Conservation (phyloP, 2,797 vertebrate species). For the Gallirallus australis region DNA sequence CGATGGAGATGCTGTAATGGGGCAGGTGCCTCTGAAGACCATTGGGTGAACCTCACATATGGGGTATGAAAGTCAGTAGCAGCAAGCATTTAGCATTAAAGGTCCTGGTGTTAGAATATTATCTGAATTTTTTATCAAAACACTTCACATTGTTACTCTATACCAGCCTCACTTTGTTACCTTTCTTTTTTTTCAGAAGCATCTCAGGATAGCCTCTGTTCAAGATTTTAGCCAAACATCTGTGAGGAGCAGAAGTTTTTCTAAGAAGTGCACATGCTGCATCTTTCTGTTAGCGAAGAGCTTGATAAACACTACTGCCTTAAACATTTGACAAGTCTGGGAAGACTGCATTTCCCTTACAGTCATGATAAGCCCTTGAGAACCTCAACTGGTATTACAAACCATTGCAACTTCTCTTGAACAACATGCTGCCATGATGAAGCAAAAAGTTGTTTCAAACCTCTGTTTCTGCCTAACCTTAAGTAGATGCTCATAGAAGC, state of each 20-base stretch:
- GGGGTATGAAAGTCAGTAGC: background rate
- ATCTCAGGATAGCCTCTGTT: background rate
- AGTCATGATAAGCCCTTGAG: background rate
- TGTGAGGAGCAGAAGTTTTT: background rate
- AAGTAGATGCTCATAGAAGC: constrained; percentile 54
- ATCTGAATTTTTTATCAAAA: background rate
- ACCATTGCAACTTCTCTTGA: constrained; percentile 53
- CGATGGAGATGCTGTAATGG: background rate
- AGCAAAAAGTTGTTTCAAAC: constrained; percentile 67
- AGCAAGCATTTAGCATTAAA: background rate
- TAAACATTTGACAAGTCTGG: background rate
- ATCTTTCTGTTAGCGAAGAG: background rate
- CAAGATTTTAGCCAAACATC: background rate
- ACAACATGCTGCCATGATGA: constrained; percentile 44
- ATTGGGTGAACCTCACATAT: background rate
- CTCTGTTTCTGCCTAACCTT: constrained; percentile 41
- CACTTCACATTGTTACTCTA: background rate
- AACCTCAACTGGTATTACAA: constrained; percentile 1
- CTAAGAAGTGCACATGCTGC: background rate
- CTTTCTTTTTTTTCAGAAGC: too few species aligned
- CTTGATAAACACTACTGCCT: background rate
- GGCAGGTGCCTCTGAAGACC: background rate
- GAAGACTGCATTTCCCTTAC: background rate
- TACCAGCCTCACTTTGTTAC: accelerated
- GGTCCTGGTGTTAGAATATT: background rate